Evolutionary conservation across 2,113 vertebrate species (phyloP).

Genomic region (Ceuthmochares aereus): DNA sequence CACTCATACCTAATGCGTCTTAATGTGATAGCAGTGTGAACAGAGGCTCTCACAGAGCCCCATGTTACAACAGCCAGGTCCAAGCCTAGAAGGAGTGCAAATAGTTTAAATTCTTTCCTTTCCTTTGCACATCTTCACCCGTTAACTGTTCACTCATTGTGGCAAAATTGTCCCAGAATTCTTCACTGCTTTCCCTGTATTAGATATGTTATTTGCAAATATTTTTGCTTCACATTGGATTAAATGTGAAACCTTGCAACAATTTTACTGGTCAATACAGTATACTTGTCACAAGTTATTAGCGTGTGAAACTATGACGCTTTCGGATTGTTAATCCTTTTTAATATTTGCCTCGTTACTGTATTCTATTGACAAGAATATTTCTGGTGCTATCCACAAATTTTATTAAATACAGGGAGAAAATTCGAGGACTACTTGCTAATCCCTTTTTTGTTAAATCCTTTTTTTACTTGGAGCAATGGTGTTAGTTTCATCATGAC

Average conservation of each 20-base stretch:
- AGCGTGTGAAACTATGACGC: neutral
- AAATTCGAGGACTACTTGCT: neutral
- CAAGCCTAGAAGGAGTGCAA: neutral
- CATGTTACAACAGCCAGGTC: neutral
- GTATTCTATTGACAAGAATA: neutral
- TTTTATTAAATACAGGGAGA: slow-evolving; percentile 4
- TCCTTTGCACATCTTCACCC: neutral
- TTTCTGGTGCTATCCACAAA: neutral
- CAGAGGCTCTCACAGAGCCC: neutral
- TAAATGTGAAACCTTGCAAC: slow-evolving; percentile 3
- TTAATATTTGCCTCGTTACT: slow-evolving; percentile 30
- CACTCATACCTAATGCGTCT: neutral
- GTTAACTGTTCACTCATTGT: neutral
- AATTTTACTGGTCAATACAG: slow-evolving; percentile 38
- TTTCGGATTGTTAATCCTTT: slow-evolving; percentile 36
- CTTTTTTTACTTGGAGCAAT: slow-evolving; percentile 14
- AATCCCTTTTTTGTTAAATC: slow-evolving; percentile 17
- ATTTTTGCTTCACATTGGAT: neutral
- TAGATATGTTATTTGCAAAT: neutral
- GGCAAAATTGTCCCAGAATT: neutral
- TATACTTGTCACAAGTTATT: slow-evolving; percentile 11
- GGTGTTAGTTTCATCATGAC: neutral
- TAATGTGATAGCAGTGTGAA: neutral
- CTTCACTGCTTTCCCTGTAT: neutral
- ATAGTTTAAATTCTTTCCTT: neutral